Base-by-base conservation (phyloP, 1,140 invertebrate genomes). In the Potamilus streckersoni region DNA sequence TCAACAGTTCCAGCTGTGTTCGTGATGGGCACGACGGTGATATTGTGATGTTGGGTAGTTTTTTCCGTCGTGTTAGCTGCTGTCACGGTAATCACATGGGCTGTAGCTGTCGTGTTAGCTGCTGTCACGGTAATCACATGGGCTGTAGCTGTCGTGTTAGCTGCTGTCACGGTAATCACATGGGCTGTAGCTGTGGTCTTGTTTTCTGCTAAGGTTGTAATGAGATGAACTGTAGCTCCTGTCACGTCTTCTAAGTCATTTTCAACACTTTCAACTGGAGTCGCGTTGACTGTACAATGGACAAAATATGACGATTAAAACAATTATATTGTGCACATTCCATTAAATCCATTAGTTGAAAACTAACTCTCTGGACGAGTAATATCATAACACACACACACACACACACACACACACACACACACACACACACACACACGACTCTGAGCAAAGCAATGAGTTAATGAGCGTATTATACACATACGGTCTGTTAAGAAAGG, bases 1-100 rank as follows among this genome's bases (percentile, higher is more conserved):
- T 27, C 56, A 69, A 49, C 19, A 8, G 67, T 69, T 49, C 27
- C 56, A 8, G 67, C 56, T 49, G 67, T 69, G 56, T 27, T 69
- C 31, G 67, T 69, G 49, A 49, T 55, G 12, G 67, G 31, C 27
- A 49, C 4, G 23, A 49, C 56, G 49, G 67, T 55, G 23, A 49
- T 55, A 55, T 27, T 55, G 23, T 27, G 23, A 55, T 27, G 17
- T 8, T 27, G 17, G 16, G 67, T 38, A 17, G 67, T 69, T 14
- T 27, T 12, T 14, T 27, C 56, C 57, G 67, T 69, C 14, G 6
- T 69, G 19, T 27, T 69, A 49, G 67, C 56, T 17, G 49, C 56
- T 17, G 67, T 38, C 14, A 49, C 56, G 19, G 67, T 69, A 49
- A 49, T 69, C 14, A 49, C 56, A 69, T 27, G 31, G 56, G 6